phyloP scores from a whole-genome alignment of 2,797 vertebrate species.

The Molossus alvarezi region DNA sequence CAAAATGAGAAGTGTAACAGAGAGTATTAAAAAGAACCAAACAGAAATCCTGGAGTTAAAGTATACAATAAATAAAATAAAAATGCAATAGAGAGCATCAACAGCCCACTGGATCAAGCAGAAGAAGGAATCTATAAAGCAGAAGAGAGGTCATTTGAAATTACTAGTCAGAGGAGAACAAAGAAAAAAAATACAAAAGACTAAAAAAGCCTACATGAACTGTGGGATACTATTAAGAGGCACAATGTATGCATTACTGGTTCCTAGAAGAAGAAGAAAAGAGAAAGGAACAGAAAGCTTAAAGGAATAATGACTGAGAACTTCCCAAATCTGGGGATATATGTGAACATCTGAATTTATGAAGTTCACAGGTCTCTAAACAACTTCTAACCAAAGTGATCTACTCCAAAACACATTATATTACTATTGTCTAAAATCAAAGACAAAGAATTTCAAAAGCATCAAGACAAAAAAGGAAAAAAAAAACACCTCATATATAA shows the following conservation, averaged over 20 bases:
- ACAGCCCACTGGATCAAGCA: background rate
- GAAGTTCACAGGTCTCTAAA: background rate
- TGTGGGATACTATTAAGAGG: background rate
- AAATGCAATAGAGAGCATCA: background rate
- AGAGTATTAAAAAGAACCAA: background rate
- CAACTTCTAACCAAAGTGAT: background rate
- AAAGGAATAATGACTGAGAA: background rate
- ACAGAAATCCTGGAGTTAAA: background rate
- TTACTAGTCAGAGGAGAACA: background rate
- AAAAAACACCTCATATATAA: background rate
- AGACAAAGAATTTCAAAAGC: constrained; percentile 4
- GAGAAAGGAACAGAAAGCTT: background rate
- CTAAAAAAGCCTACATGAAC: background rate
- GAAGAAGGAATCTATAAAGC: background rate
- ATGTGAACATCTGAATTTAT: background rate
- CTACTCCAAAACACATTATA: background rate
- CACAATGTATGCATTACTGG: background rate
- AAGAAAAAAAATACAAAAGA: constrained; percentile 15
- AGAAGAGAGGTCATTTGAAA: constrained; percentile 13
- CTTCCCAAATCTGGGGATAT: background rate
- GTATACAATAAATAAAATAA: background rate
- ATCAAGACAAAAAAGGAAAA: background rate
- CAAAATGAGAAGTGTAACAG: background rate
- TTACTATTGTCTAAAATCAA: background rate
- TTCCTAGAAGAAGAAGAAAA: background rate